phyloP scores from a whole-genome alignment of 2,888 invertebrate genomes.

The Drosophila incognita region DNA sequence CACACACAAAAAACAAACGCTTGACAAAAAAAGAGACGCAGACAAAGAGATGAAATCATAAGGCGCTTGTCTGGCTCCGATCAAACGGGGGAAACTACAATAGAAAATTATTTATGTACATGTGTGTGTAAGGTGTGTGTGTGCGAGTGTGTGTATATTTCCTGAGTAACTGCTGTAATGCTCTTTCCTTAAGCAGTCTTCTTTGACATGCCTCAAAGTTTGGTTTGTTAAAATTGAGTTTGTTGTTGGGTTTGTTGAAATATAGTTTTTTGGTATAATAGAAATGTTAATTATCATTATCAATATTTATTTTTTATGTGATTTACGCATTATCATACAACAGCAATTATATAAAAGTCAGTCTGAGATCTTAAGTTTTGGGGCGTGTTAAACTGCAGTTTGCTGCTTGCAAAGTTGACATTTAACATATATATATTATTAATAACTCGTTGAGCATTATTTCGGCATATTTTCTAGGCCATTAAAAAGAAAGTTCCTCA shows the following conservation, averaged over 20 bases:
- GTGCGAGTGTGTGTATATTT: background rate
- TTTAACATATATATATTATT: background rate
- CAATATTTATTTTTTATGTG: background rate
- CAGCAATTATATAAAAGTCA: too few species aligned
- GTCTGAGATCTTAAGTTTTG: too few species aligned
- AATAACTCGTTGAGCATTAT: background rate
- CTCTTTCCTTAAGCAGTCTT: constrained; percentile 7
- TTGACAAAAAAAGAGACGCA: constrained; percentile 9
- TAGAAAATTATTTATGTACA: constrained; percentile 3
- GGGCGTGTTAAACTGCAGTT: too few species aligned
- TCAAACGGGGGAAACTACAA: constrained; percentile 43
- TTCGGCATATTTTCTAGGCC: background rate
- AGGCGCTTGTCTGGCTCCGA: constrained; percentile 52
- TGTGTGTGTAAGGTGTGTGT: background rate
- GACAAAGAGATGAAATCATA: constrained; percentile 51
- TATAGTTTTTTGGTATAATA: background rate
- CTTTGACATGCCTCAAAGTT: background rate
- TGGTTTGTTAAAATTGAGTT: background rate
- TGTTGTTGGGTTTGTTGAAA: background rate
- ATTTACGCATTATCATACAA: too few species aligned
- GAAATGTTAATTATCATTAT: background rate
- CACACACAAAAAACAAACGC: background rate
- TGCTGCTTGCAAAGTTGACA: background rate
- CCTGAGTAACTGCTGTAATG: constrained; percentile 4
- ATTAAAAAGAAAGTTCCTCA: background rate